These are phyloP conservation scores for Anabas testudineus DNA, from an alignment of 2,797 vertebrate species.

Conservation along the genomic window DNA sequence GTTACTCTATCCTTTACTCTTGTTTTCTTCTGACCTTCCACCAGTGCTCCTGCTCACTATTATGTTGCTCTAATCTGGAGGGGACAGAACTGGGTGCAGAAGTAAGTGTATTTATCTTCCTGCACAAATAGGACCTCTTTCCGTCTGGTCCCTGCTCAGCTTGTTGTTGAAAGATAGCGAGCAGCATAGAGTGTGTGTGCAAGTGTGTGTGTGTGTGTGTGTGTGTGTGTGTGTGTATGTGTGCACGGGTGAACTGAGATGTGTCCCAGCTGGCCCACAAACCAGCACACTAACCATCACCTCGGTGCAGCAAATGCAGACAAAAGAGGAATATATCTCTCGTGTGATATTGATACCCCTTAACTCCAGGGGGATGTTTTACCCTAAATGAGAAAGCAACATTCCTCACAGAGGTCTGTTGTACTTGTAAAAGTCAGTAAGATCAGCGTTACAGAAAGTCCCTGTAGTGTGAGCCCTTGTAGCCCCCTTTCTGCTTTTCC, in stretches of 20 bases:
- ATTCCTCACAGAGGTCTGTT: slow-evolving; percentile 72
- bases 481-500: slow-evolving; percentile 66
- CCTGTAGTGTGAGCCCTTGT: slow-evolving; percentile 58
- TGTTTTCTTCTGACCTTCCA: slow-evolving; percentile 79
- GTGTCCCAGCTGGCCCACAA: slow-evolving; percentile 82
- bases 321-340: slow-evolving; percentile 74
- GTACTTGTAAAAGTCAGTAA: slow-evolving; percentile 63
- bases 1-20: slow-evolving; percentile 76
- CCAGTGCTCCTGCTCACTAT: slow-evolving; percentile 78
- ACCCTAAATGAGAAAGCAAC: slow-evolving; percentile 71
- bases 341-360: slow-evolving; percentile 79
- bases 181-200: slow-evolving; percentile 69
- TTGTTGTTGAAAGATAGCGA: slow-evolving; percentile 88
- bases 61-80: slow-evolving; percentile 82
- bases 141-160: slow-evolving; percentile 83
- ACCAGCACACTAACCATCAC: slow-evolving; percentile 76
- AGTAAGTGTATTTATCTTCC: slow-evolving; percentile 87
- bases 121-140: slow-evolving; percentile 85
- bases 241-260: slow-evolving; percentile 74
- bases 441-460: slow-evolving; percentile 76
- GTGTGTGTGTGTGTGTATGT: slow-evolving; percentile 29
- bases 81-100: slow-evolving; percentile 80
- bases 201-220: slow-evolving; percentile 34
- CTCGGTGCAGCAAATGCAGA: slow-evolving; percentile 75
- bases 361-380: slow-evolving; percentile 70